A percentile compares a stretch with the other conserved stretches of the same genome.
These are phyloP conservation scores for Tanypteryx hageni DNA, from an alignment of 2,888 invertebrate species.

Conservation along the genomic window DNA sequence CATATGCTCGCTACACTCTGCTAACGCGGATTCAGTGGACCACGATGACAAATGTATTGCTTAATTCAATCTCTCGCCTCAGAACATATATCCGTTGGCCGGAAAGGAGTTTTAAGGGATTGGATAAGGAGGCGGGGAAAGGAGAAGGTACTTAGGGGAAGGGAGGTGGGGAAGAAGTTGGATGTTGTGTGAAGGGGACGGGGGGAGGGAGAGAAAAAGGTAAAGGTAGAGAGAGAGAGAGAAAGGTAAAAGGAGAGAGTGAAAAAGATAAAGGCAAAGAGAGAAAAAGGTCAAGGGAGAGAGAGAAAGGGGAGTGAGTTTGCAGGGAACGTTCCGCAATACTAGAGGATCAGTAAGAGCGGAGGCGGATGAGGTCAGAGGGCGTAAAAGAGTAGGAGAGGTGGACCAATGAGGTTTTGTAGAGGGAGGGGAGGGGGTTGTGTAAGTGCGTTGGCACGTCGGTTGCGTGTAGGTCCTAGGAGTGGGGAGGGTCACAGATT, in stretches of 20 bases:
- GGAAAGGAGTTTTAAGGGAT: background rate
- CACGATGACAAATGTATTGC: constrained; percentile 30
- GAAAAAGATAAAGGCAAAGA: no score
- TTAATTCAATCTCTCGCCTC: constrained; percentile 16
- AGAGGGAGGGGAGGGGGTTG: background rate
- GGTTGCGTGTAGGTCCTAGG: background rate
- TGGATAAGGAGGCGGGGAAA: background rate
- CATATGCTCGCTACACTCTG: background rate
- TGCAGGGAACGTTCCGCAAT: background rate
- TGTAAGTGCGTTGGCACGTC: background rate
- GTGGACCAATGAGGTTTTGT: background rate
- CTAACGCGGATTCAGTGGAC: background rate
- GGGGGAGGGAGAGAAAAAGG: no score
- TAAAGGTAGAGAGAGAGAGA: no score
- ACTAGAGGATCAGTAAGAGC: background rate
- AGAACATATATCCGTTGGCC: background rate
- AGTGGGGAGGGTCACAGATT: constrained; percentile 28
- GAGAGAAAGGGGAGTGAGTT: no score
- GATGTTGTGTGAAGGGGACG: no score
- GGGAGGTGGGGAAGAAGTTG: background rate
- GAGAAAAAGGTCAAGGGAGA: no score
- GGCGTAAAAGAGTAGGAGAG: background rate
- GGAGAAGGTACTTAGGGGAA: background rate
- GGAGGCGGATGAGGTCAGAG: background rate
- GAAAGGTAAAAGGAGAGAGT: no score